A percentile compares a stretch with the other conserved stretches of the same genome.
phyloP scores from a whole-genome alignment of 30 jellyfish, hydroid and myxozoan species.

The Hydractinia symbiolongicarpus region DNA sequence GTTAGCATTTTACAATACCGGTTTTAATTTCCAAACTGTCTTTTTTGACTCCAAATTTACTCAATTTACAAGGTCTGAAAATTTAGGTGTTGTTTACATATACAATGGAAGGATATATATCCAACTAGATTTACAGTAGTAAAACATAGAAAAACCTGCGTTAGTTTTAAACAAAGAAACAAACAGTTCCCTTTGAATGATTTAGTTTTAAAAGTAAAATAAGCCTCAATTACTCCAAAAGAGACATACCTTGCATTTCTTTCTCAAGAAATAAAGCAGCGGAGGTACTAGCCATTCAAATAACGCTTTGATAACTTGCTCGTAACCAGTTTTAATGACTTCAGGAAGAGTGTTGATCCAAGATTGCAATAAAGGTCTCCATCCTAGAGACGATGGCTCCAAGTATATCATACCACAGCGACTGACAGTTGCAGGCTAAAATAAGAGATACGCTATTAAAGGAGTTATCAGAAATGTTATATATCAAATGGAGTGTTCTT shows the following conservation, averaged over 20 bases:
- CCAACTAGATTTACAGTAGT: too few species aligned
- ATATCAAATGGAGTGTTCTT: too few species aligned
- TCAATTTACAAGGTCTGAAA: too few species aligned
- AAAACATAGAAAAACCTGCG: too few species aligned
- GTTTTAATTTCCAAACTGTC: too few species aligned
- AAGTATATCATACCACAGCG: constrained; percentile 97
- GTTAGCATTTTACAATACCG: too few species aligned
- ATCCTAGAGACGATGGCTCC: constrained; percentile 97
- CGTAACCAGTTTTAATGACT: constrained; percentile 44
- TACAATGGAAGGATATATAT: too few species aligned
- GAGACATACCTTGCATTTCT: constrained; percentile 73
- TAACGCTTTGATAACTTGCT: constrained; percentile 51
- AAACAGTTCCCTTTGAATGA: too few species aligned
- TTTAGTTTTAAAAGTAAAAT: neutral
- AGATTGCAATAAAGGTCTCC: constrained; percentile 86
- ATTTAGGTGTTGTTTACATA: too few species aligned
- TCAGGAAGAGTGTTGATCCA: constrained; percentile 91
- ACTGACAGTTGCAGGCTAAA: constrained; percentile 97
- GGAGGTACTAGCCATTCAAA: constrained; percentile 95
- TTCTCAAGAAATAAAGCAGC: constrained; percentile 54
- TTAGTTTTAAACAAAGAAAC: too few species aligned
- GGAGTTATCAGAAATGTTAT: neutral
- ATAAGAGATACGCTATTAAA: neutral
- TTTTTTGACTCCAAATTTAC: too few species aligned
- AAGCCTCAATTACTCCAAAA: neutral